Base-by-base conservation (phyloP, 53 echinoderm and acorn worm species). In the Patiria pectinifera region DNA sequence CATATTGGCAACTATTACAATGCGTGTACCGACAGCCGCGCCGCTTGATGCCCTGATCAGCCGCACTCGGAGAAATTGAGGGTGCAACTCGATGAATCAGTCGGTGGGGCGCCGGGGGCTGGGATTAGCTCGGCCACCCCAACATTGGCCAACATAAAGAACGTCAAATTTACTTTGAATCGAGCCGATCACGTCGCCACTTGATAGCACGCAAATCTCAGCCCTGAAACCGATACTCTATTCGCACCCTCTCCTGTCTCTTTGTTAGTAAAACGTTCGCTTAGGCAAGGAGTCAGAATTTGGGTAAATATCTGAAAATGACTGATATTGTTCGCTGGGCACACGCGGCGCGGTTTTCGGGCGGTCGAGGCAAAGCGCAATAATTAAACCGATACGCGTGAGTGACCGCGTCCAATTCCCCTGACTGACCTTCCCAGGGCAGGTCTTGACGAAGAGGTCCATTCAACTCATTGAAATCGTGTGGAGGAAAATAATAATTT, bases 101-200 rank as follows among this genome's bases (percentile, higher is more conserved):
- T 87, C 59, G 26, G 49, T 47, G 80, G 19, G 62, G n/a, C 47
- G 85, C 92, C 80, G 79, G 46, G 80, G 92, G 82, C 82, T 3
- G 19, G 86, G 92, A 92, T 92, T 92, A 92, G 85, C 92, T 78
- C 47, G 80, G 86, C 85, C 86, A 92, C 86, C 92, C 71, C 78
- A 85, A 92, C 92, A 92, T 92, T 85, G 79, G 86, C 92, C 80
- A 61, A 85, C 85, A 92, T 86, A 92, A 92, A 92, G 92, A 92
- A 92, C 86, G 86, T 85, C 92, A 92, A 92, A 92, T 92, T 85
- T 92, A 92, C 78, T 86, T 85, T 92, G 92, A 78, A 79, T 86
- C 45, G 69, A 69, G 49, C 87, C 87, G 87, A 87, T 87, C 87
- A 87, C 87, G 77, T 76, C 35, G 87, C 87, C 87, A 76, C 76